phyloP scores from a whole-genome alignment of 2,888 invertebrate genomes.

The Peribatodes rhomboidaria region DNA sequence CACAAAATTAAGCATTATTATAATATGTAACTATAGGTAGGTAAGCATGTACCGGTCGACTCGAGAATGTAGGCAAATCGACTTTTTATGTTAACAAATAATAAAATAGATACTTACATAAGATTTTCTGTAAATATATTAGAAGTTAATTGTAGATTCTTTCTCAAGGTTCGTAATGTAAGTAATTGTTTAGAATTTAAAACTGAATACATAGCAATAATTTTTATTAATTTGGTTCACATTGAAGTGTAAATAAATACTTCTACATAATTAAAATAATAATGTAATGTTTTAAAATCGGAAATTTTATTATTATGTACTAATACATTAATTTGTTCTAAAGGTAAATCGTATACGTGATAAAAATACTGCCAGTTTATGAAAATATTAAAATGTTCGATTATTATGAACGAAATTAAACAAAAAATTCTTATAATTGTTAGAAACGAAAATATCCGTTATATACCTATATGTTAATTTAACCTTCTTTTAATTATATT shows the following conservation, averaged over 20 bases:
- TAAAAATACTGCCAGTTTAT: slow-evolving; percentile 81
- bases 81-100: slow-evolving; percentile 8
- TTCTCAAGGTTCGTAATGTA: slow-evolving; percentile 45
- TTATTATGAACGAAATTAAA: slow-evolving; percentile 53
- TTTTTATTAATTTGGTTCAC: slow-evolving; percentile 52
- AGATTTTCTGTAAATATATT: slow-evolving; percentile 32
- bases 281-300: neutral
- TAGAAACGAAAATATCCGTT: neutral
- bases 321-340: neutral
- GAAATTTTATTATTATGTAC: neutral
- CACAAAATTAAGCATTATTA: slow-evolving; percentile 35
- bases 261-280: neutral
- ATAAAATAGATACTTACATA: neutral
- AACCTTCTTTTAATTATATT: slow-evolving; percentile 1
- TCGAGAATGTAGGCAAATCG: slow-evolving; percentile 27
- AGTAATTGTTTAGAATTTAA: slow-evolving; percentile 29
- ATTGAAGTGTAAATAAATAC: neutral
- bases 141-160: slow-evolving; percentile 31
- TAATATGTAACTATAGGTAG: slow-evolving; percentile 13
- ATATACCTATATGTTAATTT: neutral
- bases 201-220: slow-evolving; percentile 70
- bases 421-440: slow-evolving; percentile 10
- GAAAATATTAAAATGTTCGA: slow-evolving; percentile 64
- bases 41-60: slow-evolving; percentile 40
- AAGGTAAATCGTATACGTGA: slow-evolving; percentile 72